These are phyloP conservation scores for Chaetodon trifascialis DNA, from an alignment of 2,113 vertebrate genomes.

Conservation along the genomic window DNA sequence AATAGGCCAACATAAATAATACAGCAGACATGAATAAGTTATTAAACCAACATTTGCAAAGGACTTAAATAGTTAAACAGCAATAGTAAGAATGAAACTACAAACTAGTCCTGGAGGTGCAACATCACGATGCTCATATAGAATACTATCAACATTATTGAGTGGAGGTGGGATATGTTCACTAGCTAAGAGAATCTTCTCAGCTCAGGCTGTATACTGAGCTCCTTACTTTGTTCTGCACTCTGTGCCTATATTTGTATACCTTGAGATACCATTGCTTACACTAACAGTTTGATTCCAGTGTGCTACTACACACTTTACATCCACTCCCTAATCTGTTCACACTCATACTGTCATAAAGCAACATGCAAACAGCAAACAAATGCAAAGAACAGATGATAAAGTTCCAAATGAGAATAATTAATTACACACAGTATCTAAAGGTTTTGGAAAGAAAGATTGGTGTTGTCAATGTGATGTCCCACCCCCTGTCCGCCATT, in stretches of 20 bases:
- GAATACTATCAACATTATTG: slow-evolving; percentile 88
- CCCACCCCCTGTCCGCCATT: not conserved
- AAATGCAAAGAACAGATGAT: slow-evolving; percentile 65
- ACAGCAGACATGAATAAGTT: slow-evolving; percentile 91
- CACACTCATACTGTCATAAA: slow-evolving; percentile 64
- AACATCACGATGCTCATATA: slow-evolving; percentile 92
- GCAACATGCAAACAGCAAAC: slow-evolving; percentile 79
- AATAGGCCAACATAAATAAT: slow-evolving; percentile 90
- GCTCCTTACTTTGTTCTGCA: slow-evolving; percentile 64
- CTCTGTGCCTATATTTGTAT: slow-evolving; percentile 8
- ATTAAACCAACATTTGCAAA: slow-evolving; percentile 80
- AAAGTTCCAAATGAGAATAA: slow-evolving; percentile 64
- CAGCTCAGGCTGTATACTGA: slow-evolving; percentile 54
- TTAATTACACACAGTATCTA: slow-evolving; percentile 60
- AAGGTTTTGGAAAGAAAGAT: slow-evolving; percentile 55
- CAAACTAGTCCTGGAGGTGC: slow-evolving; percentile 93
- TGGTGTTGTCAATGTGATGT: slow-evolving; percentile 14
- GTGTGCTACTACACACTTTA: slow-evolving; percentile 30
- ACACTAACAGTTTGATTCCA: slow-evolving; percentile 39
- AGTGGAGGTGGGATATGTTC: slow-evolving; percentile 85
- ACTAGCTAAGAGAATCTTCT: slow-evolving; percentile 80
- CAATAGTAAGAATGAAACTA: slow-evolving; percentile 89
- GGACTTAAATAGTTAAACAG: slow-evolving; percentile 90
- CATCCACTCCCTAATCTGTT: slow-evolving; percentile 50
- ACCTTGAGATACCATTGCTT: slow-evolving; percentile 7